Conservation (phyloP, 2,888 invertebrate species). For the Apodemia hepburni region DNA sequence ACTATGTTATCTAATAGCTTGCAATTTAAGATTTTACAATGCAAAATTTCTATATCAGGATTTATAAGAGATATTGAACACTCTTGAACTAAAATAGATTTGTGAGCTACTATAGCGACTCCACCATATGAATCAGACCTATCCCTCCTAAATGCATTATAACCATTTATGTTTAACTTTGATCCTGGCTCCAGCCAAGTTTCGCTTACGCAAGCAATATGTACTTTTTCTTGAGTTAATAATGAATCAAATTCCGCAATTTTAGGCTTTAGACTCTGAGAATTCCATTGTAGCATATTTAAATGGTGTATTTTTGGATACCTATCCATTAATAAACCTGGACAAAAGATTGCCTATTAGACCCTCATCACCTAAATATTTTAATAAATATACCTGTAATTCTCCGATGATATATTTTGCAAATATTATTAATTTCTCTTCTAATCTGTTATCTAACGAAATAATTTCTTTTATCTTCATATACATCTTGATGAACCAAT, state of each 20-base stretch:
- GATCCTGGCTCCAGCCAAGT: slow-evolving; percentile 15
- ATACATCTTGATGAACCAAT: background rate
- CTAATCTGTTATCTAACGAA: background rate
- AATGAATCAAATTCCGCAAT: too few relatives aligned
- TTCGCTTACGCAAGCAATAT: slow-evolving; percentile 4
- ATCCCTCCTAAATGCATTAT: slow-evolving; percentile 11
- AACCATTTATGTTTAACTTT: background rate
- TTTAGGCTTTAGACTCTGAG: too few relatives aligned
- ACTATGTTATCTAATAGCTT: slow-evolving; percentile 14
- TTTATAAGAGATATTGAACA: background rate
- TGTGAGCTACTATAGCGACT: slow-evolving; percentile 14
- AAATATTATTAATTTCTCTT: slow-evolving; percentile 4
- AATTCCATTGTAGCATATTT: too few relatives aligned
- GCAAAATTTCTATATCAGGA: slow-evolving; percentile 5
- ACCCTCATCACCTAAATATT: too few relatives aligned
- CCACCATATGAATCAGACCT: slow-evolving; percentile 17
- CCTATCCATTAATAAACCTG: too few relatives aligned
- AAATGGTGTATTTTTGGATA: too few relatives aligned
- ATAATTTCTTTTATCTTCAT: background rate
- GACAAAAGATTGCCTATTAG: too few relatives aligned
- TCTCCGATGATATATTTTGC: background rate
- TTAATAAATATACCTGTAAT: too few relatives aligned
- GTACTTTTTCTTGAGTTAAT: background rate
- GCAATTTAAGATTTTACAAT: slow-evolving; percentile 10
- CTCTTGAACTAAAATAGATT: background rate